phyloP scores from a whole-genome alignment of 2,113 vertebrate species.

The Tragelaphus imberbis region DNA sequence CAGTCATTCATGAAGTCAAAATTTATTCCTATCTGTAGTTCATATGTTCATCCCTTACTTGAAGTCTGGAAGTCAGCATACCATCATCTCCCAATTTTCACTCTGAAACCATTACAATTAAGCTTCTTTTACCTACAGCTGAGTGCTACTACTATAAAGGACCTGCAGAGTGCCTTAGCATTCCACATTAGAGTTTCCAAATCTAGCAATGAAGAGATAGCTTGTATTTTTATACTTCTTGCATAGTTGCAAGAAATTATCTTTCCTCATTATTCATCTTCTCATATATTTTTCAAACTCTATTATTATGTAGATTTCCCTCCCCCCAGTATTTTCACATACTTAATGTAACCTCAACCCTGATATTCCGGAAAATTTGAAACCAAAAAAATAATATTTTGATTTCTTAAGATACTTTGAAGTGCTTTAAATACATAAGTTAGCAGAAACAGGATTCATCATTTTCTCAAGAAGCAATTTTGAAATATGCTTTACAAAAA shows the following conservation, averaged over 20 bases:
- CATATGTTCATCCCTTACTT: neutral
- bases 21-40: neutral
- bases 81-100: neutral
- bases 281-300: neutral
- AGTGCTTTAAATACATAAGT: neutral
- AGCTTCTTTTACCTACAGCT: neutral
- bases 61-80: neutral
- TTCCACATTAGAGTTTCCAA: neutral
- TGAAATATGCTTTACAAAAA: slow-evolving; percentile 33
- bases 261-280: neutral
- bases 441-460: slow-evolving; percentile 20
- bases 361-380: neutral
- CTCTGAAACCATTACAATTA: neutral
- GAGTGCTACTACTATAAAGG: too few relatives aligned
- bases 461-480: slow-evolving; percentile 31
- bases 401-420: slow-evolving; percentile 9
- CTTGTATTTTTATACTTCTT: neutral
- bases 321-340: neutral
- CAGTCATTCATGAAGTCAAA: neutral
- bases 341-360: slow-evolving; percentile 46
- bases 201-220: neutral
- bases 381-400: slow-evolving; percentile 51
- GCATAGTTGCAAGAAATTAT: neutral
- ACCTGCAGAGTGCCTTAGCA: neutral
- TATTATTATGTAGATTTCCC: slow-evolving; percentile 39